Conservation (phyloP, 1,140 invertebrate species). For the Pollicipes pollicipes region DNA sequence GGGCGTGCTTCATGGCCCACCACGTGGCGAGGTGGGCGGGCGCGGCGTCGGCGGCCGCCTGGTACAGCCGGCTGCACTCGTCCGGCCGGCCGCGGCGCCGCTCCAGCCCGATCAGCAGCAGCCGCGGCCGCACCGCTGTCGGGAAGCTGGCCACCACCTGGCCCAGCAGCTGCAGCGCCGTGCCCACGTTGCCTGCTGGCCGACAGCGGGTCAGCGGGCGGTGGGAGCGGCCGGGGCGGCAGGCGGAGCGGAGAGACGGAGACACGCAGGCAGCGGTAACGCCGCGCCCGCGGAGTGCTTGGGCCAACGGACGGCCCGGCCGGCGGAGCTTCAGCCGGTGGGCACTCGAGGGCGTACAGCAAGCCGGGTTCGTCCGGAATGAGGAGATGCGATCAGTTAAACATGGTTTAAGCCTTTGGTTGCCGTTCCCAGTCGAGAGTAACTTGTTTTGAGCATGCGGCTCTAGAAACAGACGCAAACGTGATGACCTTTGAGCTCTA, state of each 20-base stretch:
- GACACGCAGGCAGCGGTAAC: neutral
- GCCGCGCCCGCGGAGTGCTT: neutral
- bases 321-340: too few relatives aligned
- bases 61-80: slow-evolving; percentile 59
- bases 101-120: slow-evolving; percentile 68
- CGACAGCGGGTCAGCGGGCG: too few relatives aligned
- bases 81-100: slow-evolving; percentile 54
- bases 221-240: too few relatives aligned
- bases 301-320: neutral
- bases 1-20: slow-evolving; percentile 73
- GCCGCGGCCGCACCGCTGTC: slow-evolving; percentile 53
- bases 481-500: too few relatives aligned
- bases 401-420: too few relatives aligned
- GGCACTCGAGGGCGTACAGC: too few relatives aligned
- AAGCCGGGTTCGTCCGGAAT: too few relatives aligned
- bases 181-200: slow-evolving; percentile 42
- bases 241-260: too few relatives aligned
- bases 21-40: slow-evolving; percentile 37
- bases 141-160: slow-evolving; percentile 66
- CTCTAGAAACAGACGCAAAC: too few relatives aligned
- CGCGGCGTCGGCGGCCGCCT: slow-evolving; percentile 51
- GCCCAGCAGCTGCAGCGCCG: slow-evolving; percentile 58
- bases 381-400: too few relatives aligned
- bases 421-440: too few relatives aligned
- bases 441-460: too few relatives aligned